Percentiles rank a stretch among this genome's conserved stretches.
phyloP scores from a whole-genome alignment of 2,888 invertebrate genomes.

The Rhyacophila evoluta region DNA sequence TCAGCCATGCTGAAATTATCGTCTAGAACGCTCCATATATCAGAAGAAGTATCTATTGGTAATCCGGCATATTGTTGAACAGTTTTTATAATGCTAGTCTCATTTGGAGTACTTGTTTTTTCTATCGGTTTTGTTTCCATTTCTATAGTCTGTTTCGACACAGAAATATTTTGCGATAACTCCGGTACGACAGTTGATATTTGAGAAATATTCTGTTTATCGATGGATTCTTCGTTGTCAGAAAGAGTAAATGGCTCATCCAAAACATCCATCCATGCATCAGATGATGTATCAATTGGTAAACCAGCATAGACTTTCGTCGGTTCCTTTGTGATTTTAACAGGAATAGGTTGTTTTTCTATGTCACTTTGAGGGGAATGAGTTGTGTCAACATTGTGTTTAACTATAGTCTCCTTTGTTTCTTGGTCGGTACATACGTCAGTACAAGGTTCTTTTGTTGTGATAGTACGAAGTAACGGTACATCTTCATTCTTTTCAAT shows the following conservation, averaged over 20 bases:
- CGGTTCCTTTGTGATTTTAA: neutral
- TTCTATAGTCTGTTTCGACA: neutral
- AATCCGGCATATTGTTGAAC: slow-evolving; percentile 41
- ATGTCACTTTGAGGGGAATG: too few species aligned
- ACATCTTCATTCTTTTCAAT: too few species aligned
- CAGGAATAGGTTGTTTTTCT: too few species aligned
- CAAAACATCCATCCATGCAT: slow-evolving; percentile 57
- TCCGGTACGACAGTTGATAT: neutral
- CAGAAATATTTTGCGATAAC: neutral
- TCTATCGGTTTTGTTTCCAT: neutral
- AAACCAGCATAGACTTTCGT: slow-evolving; percentile 49
- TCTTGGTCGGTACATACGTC: too few species aligned
- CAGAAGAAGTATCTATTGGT: slow-evolving; percentile 50
- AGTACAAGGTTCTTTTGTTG: too few species aligned
- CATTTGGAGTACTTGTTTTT: neutral
- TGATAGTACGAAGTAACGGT: too few species aligned
- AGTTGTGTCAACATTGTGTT: too few species aligned
- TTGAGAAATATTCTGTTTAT: neutral
- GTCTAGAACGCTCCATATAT: slow-evolving; percentile 55
- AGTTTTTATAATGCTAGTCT: neutral
- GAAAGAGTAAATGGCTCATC: slow-evolving; percentile 58
- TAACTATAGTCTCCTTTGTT: too few species aligned
- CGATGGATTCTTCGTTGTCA: slow-evolving; percentile 54
- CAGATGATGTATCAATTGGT: slow-evolving; percentile 55
- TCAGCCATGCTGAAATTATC: slow-evolving; percentile 58